Evolutionary conservation across 1,140 invertebrate species (phyloP), one percentile per base, ranked within the genome.

Genomic region (Orchestia grillus): DNA sequence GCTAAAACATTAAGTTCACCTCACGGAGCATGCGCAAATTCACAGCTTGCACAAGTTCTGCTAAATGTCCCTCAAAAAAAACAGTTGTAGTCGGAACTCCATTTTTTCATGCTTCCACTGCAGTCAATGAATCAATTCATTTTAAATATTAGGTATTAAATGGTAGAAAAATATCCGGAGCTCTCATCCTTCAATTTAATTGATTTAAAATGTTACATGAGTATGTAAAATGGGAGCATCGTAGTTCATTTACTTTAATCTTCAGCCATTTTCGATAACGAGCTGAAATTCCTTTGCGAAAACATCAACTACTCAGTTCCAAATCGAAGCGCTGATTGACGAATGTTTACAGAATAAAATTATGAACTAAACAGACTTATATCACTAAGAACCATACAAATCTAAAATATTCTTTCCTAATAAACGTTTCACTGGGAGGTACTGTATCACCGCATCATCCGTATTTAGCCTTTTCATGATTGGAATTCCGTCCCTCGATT

Each of bases 1-100:
- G 92, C 92, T 94, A 94, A 94, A 94, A 94, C 43, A 94, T 94
- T 94, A 94, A 47, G 41, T 90, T 90, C 88, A 44, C 88, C 36
- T 41, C 88, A 90, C 88, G 41, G 4, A 90, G 43, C 88, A 90
- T 90, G 88, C 88, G 41, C 88, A 90, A 90, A 90, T 90, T 90
- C 88, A 90, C 88, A 90, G 88, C 88, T 90, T 90, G 88, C 88
- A 42, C 28, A 28, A 90, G 88, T 42, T 90, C 41, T 90, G 88
- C 43, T 90, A 90, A 90, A 90, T 42, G 88, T 90, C 88, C 43
- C 43, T 90, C 15, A 42, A 42, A 87, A 87, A n/a, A 90, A 44
- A 41, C 28, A 36, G 62, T 1, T 23, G 62, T 36, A 77, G 62
- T 77, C 62, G 1, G 1, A 19, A 23, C 28, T 77, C 1, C 62